phyloP scores from a whole-genome alignment of 2,888 invertebrate species.

The Pseudococcus viburni region DNA sequence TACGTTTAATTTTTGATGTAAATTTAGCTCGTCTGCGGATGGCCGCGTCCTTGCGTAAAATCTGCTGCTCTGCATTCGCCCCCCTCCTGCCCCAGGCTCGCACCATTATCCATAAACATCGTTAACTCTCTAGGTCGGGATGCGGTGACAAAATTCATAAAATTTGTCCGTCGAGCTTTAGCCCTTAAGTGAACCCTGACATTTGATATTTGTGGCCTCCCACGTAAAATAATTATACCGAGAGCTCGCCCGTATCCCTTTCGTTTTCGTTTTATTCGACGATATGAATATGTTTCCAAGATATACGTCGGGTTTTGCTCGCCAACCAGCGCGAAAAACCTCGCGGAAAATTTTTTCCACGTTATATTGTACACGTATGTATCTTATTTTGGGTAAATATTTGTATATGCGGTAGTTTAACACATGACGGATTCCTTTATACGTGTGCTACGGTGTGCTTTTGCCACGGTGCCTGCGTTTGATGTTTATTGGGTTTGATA shows the following conservation, averaged over 20 bases:
- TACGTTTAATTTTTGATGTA: constrained; percentile 43
- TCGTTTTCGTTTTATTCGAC: no score
- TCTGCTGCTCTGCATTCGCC: no score
- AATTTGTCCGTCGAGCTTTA: constrained; percentile 16
- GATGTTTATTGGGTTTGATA: constrained; percentile 53
- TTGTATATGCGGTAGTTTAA: constrained; percentile 27
- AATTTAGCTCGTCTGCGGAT: constrained; percentile 5
- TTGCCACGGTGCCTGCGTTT: constrained; percentile 35
- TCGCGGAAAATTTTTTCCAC: not conserved
- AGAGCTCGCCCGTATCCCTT: not conserved
- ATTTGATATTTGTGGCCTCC: constrained; percentile 25
- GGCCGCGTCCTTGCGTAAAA: not conserved
- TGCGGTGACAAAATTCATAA: constrained; percentile 21
- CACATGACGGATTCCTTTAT: constrained; percentile 37
- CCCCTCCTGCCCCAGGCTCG: not conserved
- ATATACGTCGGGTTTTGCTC: not conserved
- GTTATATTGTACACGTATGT: not conserved
- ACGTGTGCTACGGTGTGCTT: not conserved
- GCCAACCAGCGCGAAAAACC: not conserved
- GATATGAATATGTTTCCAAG: not conserved
- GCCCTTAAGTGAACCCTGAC: constrained; percentile 6
- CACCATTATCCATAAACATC: not conserved
- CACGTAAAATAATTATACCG: constrained; percentile 7
- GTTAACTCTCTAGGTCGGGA: not conserved
- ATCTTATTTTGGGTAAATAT: constrained; percentile 42